Evolutionary conservation across 2,888 invertebrate species (phyloP), one percentile per base, ranked within the genome.

Genomic region (Linnaemya tessellans): DNA sequence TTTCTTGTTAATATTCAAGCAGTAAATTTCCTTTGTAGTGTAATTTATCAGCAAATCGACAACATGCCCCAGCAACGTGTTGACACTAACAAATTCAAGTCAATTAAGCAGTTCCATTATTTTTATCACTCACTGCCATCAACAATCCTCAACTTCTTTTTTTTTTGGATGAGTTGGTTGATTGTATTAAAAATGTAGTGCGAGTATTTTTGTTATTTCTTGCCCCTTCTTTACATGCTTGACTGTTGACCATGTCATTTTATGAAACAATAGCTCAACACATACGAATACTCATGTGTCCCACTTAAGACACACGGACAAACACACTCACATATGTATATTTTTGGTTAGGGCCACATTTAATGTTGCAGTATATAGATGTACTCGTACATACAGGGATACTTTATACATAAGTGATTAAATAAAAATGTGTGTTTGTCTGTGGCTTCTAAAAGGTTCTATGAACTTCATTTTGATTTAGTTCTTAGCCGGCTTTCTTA

Each of bases 401-500:
- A 30, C 30, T n/a, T n/a, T n/a, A n/a, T n/a, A 30, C 30, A 30
- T 30, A 30, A 3, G 5, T 30, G 5, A 30, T 3, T 30, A 30
- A 3, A 38, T 38, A 38, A 8, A 38, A 38, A n/a, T n/a, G 18
- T 20, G 30, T 22, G 9, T n/a, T 51, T 41, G 25, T 38, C 10
- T 70, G 41, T 41, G 1, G 22, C 18, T 65, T 80, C 60, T 43
- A 74, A 80, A 79, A 74, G 54, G 73, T 85, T 85, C 60, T 60
- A 74, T 71, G 79, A 85, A 82, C 82, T 71, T 71, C 75, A 58
- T 58, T 85, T 75, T 79, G 82, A 79, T 85, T 85, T 82, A 85
- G 85, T 85, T 77, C 79, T 82, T 85, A 49, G 41, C 85, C 85
- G 85, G 85, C 85, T 67, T 85, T 80, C 73, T 71, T 56, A 60